These are phyloP conservation scores for Chironomus riparius DNA, from an alignment of 2,888 invertebrate genomes.

Conservation along the genomic window DNA sequence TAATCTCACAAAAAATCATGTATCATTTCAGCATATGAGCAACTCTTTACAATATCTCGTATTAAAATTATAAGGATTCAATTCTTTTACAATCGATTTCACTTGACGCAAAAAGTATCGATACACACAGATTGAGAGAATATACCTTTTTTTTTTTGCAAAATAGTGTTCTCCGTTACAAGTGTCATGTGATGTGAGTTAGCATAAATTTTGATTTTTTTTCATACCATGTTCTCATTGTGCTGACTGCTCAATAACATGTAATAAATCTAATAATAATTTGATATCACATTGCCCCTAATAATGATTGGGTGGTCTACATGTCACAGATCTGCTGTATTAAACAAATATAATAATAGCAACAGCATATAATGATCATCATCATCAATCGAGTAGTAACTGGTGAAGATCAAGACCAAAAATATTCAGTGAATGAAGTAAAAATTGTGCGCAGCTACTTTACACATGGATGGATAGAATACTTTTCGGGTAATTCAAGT, in stretches of 20 bases:
- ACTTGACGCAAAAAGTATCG: conserved; percentile 12
- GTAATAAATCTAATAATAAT: conserved; percentile 21
- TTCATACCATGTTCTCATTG: not conserved
- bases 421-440: conserved; percentile 1
- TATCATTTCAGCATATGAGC: not conserved
- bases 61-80: conserved; percentile 14
- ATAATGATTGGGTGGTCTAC: conserved; percentile 18
- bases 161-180: not conserved
- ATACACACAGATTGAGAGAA: not conserved
- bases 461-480: not conserved
- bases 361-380: not conserved
- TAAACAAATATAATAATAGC: no score
- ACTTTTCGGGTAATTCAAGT: no score
- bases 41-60: not conserved
- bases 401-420: not conserved
- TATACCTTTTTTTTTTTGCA: not conserved
- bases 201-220: not conserved
- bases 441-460: not conserved
- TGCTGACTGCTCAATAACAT: conserved; percentile 14
- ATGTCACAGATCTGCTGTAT: not conserved
- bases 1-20: conserved; percentile 19
- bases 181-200: conserved; percentile 4
- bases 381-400: not conserved
- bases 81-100: conserved; percentile 2
- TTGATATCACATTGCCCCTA: conserved; percentile 15